Conservation (phyloP, 2,113 vertebrate species). For the Antechinus flavipes region DNA sequence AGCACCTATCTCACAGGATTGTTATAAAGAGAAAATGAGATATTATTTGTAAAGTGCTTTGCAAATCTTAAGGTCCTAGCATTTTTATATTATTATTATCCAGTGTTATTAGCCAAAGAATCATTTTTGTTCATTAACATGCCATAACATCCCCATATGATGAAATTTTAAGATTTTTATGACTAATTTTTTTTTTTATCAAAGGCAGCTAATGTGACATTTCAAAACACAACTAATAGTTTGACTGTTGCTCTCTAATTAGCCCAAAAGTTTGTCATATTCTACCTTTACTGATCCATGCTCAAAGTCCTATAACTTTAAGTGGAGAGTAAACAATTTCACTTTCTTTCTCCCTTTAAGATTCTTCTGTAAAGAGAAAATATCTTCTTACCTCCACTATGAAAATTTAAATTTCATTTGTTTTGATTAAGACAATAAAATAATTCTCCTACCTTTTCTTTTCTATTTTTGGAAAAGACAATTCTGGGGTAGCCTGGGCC, state of each 20-base stretch:
- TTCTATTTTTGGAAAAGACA: background rate
- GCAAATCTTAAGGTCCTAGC: background rate
- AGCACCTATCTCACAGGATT: background rate
- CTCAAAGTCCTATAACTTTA: conserved; percentile 5
- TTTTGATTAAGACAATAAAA: conserved; percentile 17
- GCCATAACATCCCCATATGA: no score
- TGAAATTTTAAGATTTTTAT: background rate
- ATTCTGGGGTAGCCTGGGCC: background rate
- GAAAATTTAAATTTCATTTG: background rate
- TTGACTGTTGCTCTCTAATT: background rate
- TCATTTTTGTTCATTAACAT: background rate
- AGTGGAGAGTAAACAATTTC: background rate
- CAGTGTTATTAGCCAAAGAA: background rate
- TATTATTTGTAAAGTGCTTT: background rate
- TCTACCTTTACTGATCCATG: background rate
- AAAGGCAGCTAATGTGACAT: background rate
- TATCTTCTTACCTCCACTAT: conserved; percentile 1
- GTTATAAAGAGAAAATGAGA: background rate
- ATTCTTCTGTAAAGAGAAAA: background rate
- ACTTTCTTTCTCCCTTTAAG: background rate
- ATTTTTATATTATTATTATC: background rate
- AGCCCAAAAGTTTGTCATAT: background rate
- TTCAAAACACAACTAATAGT: background rate
- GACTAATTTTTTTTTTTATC: background rate
- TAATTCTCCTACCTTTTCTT: background rate